Base-by-base conservation (phyloP, 1,140 invertebrate genomes). In the Nebria ingens region DNA sequence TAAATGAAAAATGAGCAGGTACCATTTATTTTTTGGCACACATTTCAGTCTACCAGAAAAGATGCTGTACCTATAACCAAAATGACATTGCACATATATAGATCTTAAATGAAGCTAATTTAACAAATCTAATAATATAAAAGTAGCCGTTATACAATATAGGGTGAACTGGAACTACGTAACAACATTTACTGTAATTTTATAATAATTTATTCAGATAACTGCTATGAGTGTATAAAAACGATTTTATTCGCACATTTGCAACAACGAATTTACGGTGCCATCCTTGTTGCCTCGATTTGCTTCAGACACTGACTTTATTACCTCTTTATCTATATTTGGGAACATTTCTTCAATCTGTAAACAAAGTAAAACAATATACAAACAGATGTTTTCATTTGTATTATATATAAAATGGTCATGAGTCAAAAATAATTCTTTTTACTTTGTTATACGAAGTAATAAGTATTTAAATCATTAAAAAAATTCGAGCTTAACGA, bases 271-370 rank as follows among this genome's bases (percentile, higher is more conserved):
- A 75, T 93, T 95, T 56, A 97, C 89, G 11, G 92, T 89, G 13
- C 81, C 76, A 67, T 96, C 91, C 70, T 95, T 96, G 71, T 93
- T 91, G 2, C 91, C 91, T 50, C 82, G 71, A 68, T 94, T 93
- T 6, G 86, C 87, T 70, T 95, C 91, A 64, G 91, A 80, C 17
- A 98, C 87, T 1, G 90, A 91, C 69, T 86, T 87, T 25, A 98
- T 86, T 1, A 95, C 91, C 65, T 95, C 91, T 61, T 84, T 85
- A 62, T 97, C 93, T 68, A 97, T 83, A 67, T 87, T 89, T 17
- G 94, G 93, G 74, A 98, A 98, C 93, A 98, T 97, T 74, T 96
- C 93, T 65, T 88, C 81, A 56, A 97, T 82, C 85, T 92, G 72
- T 34, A 34, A 34, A 34, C 25, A 34, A 34, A n/a, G n/a, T 34